Evolutionary conservation across 2,797 vertebrate species (phyloP).

Genomic region (Pangasius mekongensis): DNA sequence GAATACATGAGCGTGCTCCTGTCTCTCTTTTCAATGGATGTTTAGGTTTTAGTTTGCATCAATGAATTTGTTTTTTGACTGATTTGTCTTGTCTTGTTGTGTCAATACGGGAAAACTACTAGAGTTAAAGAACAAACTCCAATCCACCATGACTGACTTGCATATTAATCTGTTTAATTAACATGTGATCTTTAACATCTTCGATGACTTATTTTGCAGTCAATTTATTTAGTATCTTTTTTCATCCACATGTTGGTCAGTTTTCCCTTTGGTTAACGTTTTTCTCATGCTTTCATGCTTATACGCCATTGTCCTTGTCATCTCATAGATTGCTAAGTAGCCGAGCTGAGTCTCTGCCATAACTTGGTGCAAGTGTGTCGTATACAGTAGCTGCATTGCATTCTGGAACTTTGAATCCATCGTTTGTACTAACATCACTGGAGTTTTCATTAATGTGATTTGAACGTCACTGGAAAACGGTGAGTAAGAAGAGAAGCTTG

Average conservation of each 20-base stretch:
- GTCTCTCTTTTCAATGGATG: not conserved
- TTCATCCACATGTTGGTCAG: not conserved
- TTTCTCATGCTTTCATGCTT: not conserved
- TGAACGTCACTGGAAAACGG: not conserved
- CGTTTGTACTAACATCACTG: not conserved
- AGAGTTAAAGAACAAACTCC: not conserved
- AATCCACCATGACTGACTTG: not conserved
- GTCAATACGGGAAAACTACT: not conserved
- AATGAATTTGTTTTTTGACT: not conserved
- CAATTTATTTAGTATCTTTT: not conserved
- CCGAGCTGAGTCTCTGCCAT: not conserved
- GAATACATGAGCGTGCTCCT: slow-evolving; percentile 51
- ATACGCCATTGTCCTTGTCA: not conserved
- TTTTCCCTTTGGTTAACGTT: not conserved
- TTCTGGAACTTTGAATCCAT: not conserved
- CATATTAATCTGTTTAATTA: not conserved
- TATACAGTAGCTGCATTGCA: not conserved
- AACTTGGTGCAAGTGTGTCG: not conserved
- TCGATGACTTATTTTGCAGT: not conserved
- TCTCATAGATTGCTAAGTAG: not conserved
- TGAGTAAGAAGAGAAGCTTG: not conserved
- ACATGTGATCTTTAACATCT: not conserved
- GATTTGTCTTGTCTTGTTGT: not conserved
- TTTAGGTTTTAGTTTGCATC: slow-evolving; percentile 4
- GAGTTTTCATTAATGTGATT: not conserved